These are phyloP conservation scores for Apostichopus californicus DNA, from an alignment of 35 echinoderm and acorn worm genomes.

Conservation along the genomic window DNA sequence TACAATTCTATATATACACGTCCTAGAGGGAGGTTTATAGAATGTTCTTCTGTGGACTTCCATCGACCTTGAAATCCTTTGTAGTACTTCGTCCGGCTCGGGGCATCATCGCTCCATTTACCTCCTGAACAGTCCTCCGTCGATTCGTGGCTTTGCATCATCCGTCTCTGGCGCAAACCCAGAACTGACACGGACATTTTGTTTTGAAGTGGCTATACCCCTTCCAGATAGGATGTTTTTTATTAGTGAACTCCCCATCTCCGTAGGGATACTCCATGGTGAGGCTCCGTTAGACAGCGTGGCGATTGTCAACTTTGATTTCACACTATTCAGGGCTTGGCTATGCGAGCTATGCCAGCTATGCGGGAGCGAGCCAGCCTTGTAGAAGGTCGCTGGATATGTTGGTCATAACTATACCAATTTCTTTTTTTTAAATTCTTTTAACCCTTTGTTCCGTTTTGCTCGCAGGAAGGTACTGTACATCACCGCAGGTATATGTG, in stretches of 20 bases:
- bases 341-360: constrained; percentile 22
- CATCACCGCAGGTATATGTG: neutral
- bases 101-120: neutral
- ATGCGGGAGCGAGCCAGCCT: neutral
- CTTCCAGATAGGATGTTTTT: constrained; percentile 41
- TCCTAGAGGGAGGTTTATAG: no score
- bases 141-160: neutral
- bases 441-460: no score
- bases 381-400: neutral
- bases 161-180: neutral
- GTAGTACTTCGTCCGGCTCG: no score
- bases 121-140: neutral
- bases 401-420: no score
- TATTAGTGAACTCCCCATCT: neutral
- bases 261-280: neutral
- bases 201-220: constrained; percentile 33
- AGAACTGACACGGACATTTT: constrained; percentile 13
- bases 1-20: no score
- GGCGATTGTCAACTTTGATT: constrained; percentile 1
- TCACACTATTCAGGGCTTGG: constrained; percentile 30
- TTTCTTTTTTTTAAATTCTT: no score
- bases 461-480: no score
- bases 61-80: no score
- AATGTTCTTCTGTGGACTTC: no score
- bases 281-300: constrained; percentile 2